Base-by-base conservation (phyloP, 2,888 invertebrate species). In the Anodontia alba region DNA sequence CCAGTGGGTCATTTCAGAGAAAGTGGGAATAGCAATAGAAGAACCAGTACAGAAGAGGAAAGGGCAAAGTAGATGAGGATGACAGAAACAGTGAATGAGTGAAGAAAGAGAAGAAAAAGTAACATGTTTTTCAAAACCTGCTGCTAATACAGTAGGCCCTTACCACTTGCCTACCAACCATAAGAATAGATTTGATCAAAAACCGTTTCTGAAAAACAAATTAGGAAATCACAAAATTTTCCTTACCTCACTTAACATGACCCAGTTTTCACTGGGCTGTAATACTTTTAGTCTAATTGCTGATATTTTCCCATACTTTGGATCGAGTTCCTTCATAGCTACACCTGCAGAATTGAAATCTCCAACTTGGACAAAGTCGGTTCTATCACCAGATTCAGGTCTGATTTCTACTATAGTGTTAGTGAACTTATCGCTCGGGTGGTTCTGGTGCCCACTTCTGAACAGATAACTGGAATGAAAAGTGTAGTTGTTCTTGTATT, bases 231-330 rank as follows among this genome's bases (percentile, higher is more conserved):
- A 62, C 23, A 20, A 49, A 49, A 49, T 49, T 49, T n/a, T n/a
- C 90, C 95, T 96, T 94, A 98, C 98, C 96, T 99, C 98, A 92
- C 98, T 98, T 66, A 99, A 95, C 88, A 98, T 96, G 10, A 97
- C 97, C 98, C 98, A 98, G 94, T 97, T 97, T 86, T 96, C 96
- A 94, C 97, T 97, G 91, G 97, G 96, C 81, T 96, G 96, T 88
- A 96, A 96, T 26, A 98, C 97, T 81, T 96, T 96, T n/a, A 99
- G 95, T 69, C 98, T 96, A 86, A 98, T 94, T 69, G 96, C 96
- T 72, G 96, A 94, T 51, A 98, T 95, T 82, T 96, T 96, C 57
- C 97, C 97, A 57, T 97, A 94, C 76, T 95, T 96, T 20, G 95
- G 95, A 89, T 96, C 96, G 31, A 97, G 94, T 29, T 93, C 94